A percentile compares a stretch with the other conserved stretches of the same genome.
Evolutionary conservation across 1,140 invertebrate species (phyloP).

Genomic region (Adoxophyes honmai): DNA sequence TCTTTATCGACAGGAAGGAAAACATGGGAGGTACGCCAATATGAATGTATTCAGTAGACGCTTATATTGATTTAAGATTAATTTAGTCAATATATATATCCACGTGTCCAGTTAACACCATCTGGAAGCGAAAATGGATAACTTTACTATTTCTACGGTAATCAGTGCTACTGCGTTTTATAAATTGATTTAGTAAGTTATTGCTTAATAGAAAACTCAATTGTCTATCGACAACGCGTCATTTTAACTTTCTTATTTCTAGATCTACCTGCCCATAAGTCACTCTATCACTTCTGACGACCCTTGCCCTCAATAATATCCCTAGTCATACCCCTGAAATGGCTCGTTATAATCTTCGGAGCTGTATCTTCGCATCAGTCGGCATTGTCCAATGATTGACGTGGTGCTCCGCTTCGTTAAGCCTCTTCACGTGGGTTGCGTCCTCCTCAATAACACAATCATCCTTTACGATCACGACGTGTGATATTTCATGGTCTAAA

Average conservation of each 20-base stretch:
- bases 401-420: slow-evolving; percentile 36
- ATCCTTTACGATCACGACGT: slow-evolving; percentile 39
- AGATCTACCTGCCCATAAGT: no score
- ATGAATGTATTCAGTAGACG: slow-evolving; percentile 2
- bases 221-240: no score
- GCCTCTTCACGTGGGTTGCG: slow-evolving; percentile 30
- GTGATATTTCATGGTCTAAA: slow-evolving; percentile 44
- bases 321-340: slow-evolving; percentile 7
- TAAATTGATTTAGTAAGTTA: no score
- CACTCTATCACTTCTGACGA: no score
- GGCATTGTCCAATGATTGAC: slow-evolving; percentile 34
- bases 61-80: slow-evolving; percentile 7
- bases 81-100: neutral
- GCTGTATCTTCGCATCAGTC: slow-evolving; percentile 2
- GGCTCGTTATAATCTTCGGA: neutral
- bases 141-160: no score
- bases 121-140: no score
- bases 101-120: no score
- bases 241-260: no score
- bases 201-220: no score
- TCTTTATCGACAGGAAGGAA: neutral
- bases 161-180: no score
- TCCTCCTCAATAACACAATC: slow-evolving; percentile 28
- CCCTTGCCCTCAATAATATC: neutral
- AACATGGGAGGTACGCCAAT: slow-evolving; percentile 7